Conservation (phyloP, 2,113 vertebrate species). For the Phylloscopus trochilus region DNA sequence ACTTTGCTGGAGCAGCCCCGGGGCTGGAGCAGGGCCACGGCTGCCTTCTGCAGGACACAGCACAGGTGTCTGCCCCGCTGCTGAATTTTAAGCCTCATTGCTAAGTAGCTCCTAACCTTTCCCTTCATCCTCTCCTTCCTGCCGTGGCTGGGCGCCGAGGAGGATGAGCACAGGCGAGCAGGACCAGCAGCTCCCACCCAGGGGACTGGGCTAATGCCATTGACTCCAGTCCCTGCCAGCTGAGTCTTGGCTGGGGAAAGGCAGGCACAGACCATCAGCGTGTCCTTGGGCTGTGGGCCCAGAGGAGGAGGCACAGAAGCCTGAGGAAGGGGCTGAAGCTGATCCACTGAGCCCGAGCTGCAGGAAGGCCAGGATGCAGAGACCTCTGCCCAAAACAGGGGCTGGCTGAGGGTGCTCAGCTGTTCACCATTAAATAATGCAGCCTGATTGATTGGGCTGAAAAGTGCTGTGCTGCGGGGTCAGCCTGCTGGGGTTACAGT, state of each 20-base stretch:
- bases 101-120: constrained; percentile 56
- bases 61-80: constrained; percentile 11
- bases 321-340: background rate
- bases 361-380: background rate
- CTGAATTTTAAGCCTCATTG: background rate
- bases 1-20: background rate
- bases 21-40: background rate
- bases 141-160: background rate
- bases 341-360: fast-evolving
- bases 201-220: constrained; percentile 39
- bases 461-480: constrained; percentile 28
- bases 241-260: constrained; percentile 18
- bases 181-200: background rate
- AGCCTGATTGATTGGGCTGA: constrained; percentile 60
- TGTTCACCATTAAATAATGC: constrained; percentile 57
- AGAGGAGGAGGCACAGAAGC: background rate
- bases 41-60: background rate
- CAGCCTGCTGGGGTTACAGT: constrained; percentile 43
- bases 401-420: background rate
- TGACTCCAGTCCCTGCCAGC: constrained; percentile 9
- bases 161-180: background rate
- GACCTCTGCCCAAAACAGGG: background rate
- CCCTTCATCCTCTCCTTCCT: constrained; percentile 16
- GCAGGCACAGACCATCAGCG: background rate
- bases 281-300: constrained; percentile 2